Percentiles rank a stretch among this genome's conserved stretches.
phyloP scores from a whole-genome alignment of 2,113 vertebrate species.

The Trematocara marginatum region DNA sequence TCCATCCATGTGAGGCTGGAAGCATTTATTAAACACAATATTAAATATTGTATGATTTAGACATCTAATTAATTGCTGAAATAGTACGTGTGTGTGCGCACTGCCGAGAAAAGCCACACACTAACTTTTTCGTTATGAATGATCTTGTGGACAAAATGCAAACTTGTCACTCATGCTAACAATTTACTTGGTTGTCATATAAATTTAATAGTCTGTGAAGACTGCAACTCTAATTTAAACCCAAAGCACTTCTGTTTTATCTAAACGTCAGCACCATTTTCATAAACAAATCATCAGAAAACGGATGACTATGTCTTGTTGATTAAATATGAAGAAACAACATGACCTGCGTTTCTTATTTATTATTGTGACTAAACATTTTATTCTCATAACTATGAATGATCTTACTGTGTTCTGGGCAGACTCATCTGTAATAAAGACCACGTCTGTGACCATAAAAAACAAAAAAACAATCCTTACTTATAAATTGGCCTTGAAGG shows the following conservation, averaged over 20 bases:
- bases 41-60: neutral
- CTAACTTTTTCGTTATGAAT: neutral
- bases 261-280: neutral
- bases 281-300: neutral
- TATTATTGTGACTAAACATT: neutral
- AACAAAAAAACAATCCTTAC: neutral
- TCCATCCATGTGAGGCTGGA: neutral
- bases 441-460: neutral
- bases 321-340: neutral
- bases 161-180: neutral
- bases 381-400: neutral
- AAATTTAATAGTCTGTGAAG: neutral
- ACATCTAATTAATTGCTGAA: neutral
- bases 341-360: neutral
- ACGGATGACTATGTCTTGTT: neutral
- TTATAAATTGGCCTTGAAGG: neutral
- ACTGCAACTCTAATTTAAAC: neutral
- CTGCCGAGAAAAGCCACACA: accelerated
- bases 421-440: neutral
- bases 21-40: neutral
- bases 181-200: neutral
- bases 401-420: too few relatives aligned
- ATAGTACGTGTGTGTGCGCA: accelerated
- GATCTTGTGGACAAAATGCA: neutral
- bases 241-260: neutral